Percentiles rank a stretch among this genome's conserved stretches.
phyloP scores from a whole-genome alignment of 2,888 invertebrate genomes.

The Leptinotarsa peninsularis region DNA sequence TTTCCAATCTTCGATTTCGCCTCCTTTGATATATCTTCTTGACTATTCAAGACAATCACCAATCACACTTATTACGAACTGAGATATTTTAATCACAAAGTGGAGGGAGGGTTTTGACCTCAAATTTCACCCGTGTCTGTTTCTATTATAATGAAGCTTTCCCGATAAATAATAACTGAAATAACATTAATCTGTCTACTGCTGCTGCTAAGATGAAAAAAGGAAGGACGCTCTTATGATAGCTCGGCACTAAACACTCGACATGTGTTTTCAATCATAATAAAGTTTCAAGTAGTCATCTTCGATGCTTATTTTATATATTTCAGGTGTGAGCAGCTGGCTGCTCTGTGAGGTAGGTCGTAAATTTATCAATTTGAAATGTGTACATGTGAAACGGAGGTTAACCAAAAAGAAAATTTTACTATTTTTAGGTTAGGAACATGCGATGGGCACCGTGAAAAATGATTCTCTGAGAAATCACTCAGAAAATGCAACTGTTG shows the following conservation, averaged over 20 bases:
- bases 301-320: conserved; percentile 20
- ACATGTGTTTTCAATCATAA: conserved; percentile 29
- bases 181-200: conserved; percentile 20
- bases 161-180: conserved; percentile 14
- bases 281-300: conserved; percentile 21
- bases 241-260: conserved; percentile 12
- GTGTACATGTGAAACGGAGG: background rate
- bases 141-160: conserved; percentile 14
- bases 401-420: background rate
- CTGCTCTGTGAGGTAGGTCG: conserved; percentile 20
- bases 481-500: too few species aligned
- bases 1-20: too few species aligned
- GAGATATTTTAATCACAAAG: background rate
- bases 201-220: conserved; percentile 1
- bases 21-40: too few species aligned
- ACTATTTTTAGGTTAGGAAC: background rate
- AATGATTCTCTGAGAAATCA: too few species aligned
- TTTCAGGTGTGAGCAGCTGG: conserved; percentile 27
- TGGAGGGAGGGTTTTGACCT: conserved; percentile 11
- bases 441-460: too few species aligned
- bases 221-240: conserved; percentile 15
- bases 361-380: conserved; percentile 15
- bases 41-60: too few species aligned
- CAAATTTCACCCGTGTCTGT: conserved; percentile 8
- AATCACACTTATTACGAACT: background rate